Conservation (phyloP, 2,888 invertebrate species). For the Aphidius colemani region DNA sequence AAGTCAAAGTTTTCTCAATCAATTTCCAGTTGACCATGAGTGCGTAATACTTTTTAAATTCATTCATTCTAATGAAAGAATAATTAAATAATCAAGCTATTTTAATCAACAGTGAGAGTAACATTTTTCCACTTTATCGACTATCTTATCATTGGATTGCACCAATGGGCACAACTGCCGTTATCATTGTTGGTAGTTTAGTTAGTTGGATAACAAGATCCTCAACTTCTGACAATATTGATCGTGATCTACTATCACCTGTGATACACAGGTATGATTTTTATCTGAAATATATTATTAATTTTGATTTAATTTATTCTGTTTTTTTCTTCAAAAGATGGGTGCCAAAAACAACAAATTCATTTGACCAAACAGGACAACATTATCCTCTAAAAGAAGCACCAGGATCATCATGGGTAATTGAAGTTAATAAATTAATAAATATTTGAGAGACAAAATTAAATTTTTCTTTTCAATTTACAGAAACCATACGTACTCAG, state of each 20-base stretch:
- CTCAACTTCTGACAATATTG: slow-evolving; percentile 62
- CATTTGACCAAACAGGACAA: slow-evolving; percentile 7
- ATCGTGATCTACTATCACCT: slow-evolving; percentile 67
- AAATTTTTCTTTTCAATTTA: too few species aligned
- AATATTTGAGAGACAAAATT: too few species aligned
- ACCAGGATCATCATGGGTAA: slow-evolving; percentile 5
- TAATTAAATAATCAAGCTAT: slow-evolving; percentile 4
- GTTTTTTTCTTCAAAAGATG: slow-evolving; percentile 44
- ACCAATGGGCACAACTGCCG: slow-evolving; percentile 71
- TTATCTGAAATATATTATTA: background rate
- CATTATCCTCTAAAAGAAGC: slow-evolving; percentile 28
- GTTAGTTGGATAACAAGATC: slow-evolving; percentile 67
- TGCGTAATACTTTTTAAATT: slow-evolving; percentile 23
- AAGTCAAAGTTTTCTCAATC: slow-evolving; percentile 44
- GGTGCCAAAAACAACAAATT: slow-evolving; percentile 42
- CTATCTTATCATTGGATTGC: slow-evolving; percentile 84
- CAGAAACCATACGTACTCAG: too few species aligned
- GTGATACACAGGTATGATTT: slow-evolving; percentile 63
- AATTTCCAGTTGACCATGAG: slow-evolving; percentile 40
- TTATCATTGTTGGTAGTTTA: slow-evolving; percentile 70
- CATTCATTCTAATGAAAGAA: background rate
- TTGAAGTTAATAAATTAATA: too few species aligned
- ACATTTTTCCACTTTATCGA: slow-evolving; percentile 75
- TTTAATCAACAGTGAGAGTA: slow-evolving; percentile 50
- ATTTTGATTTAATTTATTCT: background rate